Base-by-base conservation (phyloP, 2,797 vertebrate species). In the Ptychadena robeensis region DNA sequence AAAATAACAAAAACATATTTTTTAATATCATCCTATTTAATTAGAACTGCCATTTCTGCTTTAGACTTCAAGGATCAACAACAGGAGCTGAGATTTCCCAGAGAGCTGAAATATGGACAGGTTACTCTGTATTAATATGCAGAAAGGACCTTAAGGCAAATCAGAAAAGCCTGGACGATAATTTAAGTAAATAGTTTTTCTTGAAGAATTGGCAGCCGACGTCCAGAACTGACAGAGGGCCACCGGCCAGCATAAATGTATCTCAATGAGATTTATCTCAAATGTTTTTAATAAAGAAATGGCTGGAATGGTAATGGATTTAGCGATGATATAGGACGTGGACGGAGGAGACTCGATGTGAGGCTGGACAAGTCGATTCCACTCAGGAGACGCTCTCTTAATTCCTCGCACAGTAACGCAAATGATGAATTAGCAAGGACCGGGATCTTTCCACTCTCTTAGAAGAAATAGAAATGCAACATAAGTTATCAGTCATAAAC, bases 101-200 rank as follows among this genome's bases (percentile, higher is more conserved):
- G 61, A 35, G 63, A 66, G 28, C 8, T 8, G 27, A 38, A 63
- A 74, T 34, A 34, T 27, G 30, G 40, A 40, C 34, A 32, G 64
- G 70, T 74, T 84, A 74, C 28, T 69, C 22, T 22, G 9, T 73
- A 63, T 73, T 73, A 79, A 73, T 74, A 83, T 84, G 63, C 70
- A 80, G 76, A 79, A 40, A 32, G 57, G 8, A 7, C 38, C 11
- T 18, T 25, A 73, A 57, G 31, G 38, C 37, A 80, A 79, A 80
- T 84, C 70, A 78, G 30, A 28, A 37, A 71, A 37, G 73, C 67
- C 53, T 48, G 35, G 59, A 77, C 69, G 37, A 71, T 77, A 44
- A 82, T 82, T 64, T 71, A 35, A 44, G 81, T 71, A 77, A 82
- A 82, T 40, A 71, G 53, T 77, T 65, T 70, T 77, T 82, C 57